Conservation (phyloP, 2,888 invertebrate species). For the Opisthograptis luteolata region DNA sequence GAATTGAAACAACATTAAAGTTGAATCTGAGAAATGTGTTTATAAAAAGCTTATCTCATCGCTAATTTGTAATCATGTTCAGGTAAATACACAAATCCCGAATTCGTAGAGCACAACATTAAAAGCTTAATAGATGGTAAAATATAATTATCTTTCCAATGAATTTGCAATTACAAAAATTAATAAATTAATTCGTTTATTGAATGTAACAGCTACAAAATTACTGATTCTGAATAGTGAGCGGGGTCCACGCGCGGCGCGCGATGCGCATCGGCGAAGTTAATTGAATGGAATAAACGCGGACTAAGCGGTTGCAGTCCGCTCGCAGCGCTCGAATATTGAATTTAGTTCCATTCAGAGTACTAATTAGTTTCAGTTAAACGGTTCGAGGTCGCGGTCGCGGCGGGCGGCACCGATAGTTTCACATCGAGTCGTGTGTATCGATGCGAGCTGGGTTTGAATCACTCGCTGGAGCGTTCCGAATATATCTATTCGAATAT, state of each 20-base stretch:
- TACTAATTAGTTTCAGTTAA: slow-evolving; percentile 14
- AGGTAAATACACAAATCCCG: no score
- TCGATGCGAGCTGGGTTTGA: not conserved
- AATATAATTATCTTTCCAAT: no score
- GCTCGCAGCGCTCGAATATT: slow-evolving; percentile 7
- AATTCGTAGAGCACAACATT: no score
- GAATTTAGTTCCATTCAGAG: slow-evolving; percentile 1
- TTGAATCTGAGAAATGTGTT: no score
- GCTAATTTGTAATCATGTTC: no score
- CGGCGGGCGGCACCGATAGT: not conserved
- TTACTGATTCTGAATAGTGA: not conserved
- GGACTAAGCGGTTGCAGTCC: slow-evolving; percentile 4
- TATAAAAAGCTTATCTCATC: no score
- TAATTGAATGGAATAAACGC: slow-evolving; percentile 15
- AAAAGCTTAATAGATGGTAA: no score
- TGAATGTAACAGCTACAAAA: not conserved
- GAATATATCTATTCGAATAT: no score
- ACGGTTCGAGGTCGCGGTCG: not conserved
- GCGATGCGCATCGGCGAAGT: not conserved
- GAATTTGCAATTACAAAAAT: no score
- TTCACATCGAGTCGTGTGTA: not conserved
- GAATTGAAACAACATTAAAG: no score
- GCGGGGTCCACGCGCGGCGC: not conserved
- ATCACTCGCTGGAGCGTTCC: not conserved
- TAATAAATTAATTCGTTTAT: no score